Evolutionary conservation across 2,113 vertebrate genomes (phyloP).

Genomic region (Chionis minor): DNA sequence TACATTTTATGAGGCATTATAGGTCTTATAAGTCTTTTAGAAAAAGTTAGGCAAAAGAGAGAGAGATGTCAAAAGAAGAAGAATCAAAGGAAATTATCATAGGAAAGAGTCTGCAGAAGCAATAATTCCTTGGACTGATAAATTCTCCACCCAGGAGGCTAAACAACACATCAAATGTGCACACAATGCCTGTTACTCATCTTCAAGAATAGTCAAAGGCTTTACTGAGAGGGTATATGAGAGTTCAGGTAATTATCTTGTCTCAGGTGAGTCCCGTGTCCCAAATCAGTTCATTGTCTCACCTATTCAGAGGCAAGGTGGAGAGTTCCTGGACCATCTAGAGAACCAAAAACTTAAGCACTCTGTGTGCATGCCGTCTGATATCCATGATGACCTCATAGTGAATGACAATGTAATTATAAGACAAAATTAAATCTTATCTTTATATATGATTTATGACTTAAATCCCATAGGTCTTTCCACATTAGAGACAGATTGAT

Average conservation of each 20-base stretch:
- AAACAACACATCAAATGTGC: background rate
- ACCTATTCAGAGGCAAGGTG: background rate
- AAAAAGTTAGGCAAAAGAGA: background rate
- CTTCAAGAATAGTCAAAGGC: background rate
- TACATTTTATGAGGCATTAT: background rate
- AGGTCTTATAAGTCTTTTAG: background rate
- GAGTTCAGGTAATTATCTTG: background rate
- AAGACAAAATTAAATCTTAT: background rate
- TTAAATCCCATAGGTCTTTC: background rate
- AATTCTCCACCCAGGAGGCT: background rate
- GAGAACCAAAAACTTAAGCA: background rate
- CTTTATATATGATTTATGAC: background rate
- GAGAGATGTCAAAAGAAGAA: background rate
- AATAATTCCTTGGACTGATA: background rate
- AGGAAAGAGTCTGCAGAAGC: background rate
- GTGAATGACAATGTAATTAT: background rate
- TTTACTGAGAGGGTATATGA: background rate
- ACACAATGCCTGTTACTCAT: background rate
- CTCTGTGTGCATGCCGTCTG: background rate
- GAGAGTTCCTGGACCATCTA: background rate
- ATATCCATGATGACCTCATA: background rate
- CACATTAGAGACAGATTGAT: background rate
- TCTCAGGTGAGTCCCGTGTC: background rate
- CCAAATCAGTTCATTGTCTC: background rate
- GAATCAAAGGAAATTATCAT: background rate